Conservation (phyloP, 1,140 invertebrate genomes). For the Cydia strobilella region DNA sequence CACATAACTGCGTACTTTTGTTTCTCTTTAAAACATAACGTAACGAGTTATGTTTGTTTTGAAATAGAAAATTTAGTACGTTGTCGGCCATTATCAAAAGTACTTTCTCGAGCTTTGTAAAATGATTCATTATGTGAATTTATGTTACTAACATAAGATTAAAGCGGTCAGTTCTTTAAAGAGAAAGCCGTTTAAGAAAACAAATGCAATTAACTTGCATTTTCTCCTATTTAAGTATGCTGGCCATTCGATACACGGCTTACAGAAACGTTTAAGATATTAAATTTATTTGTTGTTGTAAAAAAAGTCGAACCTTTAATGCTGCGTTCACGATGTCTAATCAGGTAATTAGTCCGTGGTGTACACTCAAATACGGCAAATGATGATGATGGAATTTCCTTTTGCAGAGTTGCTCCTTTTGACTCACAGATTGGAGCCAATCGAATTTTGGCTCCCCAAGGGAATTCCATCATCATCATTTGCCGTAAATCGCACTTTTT, state of each 20-base stretch:
- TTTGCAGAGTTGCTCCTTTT: too few species aligned
- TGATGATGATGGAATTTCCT: too few species aligned
- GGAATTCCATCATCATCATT: too few species aligned
- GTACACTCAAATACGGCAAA: too few species aligned
- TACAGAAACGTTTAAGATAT: background rate
- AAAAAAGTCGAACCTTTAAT: background rate
- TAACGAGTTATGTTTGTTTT: slow-evolving; percentile 19
- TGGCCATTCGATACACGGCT: slow-evolving; percentile 18
- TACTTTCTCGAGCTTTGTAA: slow-evolving; percentile 27
- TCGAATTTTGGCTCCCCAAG: too few species aligned
- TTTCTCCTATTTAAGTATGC: slow-evolving; percentile 26
- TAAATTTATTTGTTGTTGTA: background rate
- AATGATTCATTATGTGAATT: slow-evolving; percentile 12
- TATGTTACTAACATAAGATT: background rate
- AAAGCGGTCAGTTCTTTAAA: slow-evolving; percentile 17
- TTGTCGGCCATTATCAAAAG: background rate
- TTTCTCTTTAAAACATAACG: slow-evolving; percentile 6
- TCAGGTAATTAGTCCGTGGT: too few species aligned
- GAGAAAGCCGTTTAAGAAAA: slow-evolving; percentile 28
- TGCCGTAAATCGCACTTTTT: too few species aligned
- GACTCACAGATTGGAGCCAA: too few species aligned
- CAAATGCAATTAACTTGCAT: slow-evolving; percentile 29
- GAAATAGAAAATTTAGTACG: slow-evolving; percentile 2
- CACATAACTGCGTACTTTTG: slow-evolving; percentile 6
- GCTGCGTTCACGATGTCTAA: background rate